Evolutionary conservation across 2,888 invertebrate genomes (phyloP).

Genomic region (Clepsis dumicolana): DNA sequence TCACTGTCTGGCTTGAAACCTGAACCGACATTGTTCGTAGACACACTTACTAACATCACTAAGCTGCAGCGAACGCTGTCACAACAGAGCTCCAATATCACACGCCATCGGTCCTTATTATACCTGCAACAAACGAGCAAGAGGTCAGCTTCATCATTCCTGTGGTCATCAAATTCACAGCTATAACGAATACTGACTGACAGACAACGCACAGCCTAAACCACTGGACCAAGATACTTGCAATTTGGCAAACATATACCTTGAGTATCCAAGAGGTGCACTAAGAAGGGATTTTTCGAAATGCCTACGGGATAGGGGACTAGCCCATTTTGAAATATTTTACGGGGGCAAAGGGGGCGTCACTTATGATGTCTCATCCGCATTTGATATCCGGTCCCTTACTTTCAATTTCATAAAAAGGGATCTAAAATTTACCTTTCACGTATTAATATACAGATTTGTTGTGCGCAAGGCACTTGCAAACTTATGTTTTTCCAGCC

Average conservation of each 20-base stretch:
- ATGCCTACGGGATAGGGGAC: too few relatives aligned
- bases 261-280: too few relatives aligned
- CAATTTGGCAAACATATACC: too few relatives aligned
- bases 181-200: too few relatives aligned
- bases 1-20: not conserved
- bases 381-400: too few relatives aligned
- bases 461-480: not conserved
- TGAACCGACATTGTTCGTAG: not conserved
- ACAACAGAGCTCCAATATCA: slow-evolving; percentile 18
- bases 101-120: slow-evolving; percentile 18
- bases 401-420: too few relatives aligned
- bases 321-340: too few relatives aligned
- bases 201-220: not conserved
- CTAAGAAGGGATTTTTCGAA: too few relatives aligned
- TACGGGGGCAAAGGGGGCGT: too few relatives aligned
- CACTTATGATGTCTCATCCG: too few relatives aligned
- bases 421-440: too few relatives aligned
- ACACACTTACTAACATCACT: not conserved
- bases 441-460: not conserved
- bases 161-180: not conserved
- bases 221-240: too few relatives aligned
- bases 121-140: slow-evolving; percentile 40
- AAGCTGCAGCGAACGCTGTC: not conserved
- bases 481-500: not conserved
- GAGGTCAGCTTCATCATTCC: slow-evolving; percentile 23